These are phyloP conservation scores for Phymorhynchus buccinoides DNA, from an alignment of 1,140 invertebrate genomes.

Conservation along the genomic window DNA sequence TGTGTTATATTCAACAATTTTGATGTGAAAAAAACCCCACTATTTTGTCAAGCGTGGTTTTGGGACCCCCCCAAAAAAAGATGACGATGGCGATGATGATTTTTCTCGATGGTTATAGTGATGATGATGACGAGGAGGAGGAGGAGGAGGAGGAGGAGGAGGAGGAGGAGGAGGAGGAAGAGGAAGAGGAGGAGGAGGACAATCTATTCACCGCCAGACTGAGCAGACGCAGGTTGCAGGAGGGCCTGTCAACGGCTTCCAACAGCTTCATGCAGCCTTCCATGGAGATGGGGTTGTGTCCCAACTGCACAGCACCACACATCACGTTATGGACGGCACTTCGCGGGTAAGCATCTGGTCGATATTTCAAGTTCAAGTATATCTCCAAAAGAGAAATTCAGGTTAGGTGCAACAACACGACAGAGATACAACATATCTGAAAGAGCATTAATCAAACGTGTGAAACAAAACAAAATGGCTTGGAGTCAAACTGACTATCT, in stretches of 20 bases:
- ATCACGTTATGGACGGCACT: too few species aligned
- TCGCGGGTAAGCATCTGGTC: too few species aligned
- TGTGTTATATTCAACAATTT: too few species aligned
- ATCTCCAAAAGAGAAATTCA: too few species aligned
- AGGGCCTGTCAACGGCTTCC: conserved; percentile 49
- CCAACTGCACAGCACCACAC: conserved; percentile 60
- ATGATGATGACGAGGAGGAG: not conserved
- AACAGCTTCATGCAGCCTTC: conserved; percentile 64
- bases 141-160: not conserved
- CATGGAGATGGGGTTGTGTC: conserved; percentile 66
- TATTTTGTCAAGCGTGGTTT: too few species aligned
- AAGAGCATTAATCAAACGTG: too few species aligned
- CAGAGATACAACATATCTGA: too few species aligned
- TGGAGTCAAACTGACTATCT: too few species aligned
- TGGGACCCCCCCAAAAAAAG: not conserved
- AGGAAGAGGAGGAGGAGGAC: not conserved
- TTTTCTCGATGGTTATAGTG: not conserved
- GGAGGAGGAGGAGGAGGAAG: not conserved
- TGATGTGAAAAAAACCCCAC: too few species aligned
- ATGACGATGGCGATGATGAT: not conserved
- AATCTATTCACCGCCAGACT: conserved; percentile 56
- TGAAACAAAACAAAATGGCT: too few species aligned
- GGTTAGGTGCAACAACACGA: too few species aligned
- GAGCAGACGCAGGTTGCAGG: conserved; percentile 50
- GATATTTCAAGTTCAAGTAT: too few species aligned